Percentiles rank a stretch among this genome's conserved stretches.
These are phyloP conservation scores for Drosophila mayaguana DNA, from an alignment of 2,888 invertebrate species.

Conservation along the genomic window DNA sequence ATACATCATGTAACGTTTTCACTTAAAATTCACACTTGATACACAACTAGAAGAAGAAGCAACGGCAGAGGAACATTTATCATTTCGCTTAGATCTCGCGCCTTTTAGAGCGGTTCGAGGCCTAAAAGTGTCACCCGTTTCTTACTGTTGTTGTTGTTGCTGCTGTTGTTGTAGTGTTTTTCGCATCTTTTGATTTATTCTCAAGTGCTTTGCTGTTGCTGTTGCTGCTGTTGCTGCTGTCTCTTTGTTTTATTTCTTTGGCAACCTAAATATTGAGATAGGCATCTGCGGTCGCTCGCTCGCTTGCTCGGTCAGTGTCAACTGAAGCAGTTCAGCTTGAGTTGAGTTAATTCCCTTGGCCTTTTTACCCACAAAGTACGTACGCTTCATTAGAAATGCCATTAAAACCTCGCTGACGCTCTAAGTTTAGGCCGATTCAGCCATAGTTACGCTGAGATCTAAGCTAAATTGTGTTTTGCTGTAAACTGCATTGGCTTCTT, in stretches of 20 bases:
- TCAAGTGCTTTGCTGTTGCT: slow-evolving; percentile 52
- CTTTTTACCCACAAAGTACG: slow-evolving; percentile 23
- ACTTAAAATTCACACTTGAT: slow-evolving; percentile 80
- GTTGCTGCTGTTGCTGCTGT: slow-evolving; percentile 8
- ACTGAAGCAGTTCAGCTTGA: slow-evolving; percentile 51
- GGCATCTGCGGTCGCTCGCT: slow-evolving; percentile 61
- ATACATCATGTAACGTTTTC: slow-evolving; percentile 62
- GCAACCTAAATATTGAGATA: slow-evolving; percentile 78
- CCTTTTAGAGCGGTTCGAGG: slow-evolving; percentile 65
- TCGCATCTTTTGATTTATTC: slow-evolving; percentile 80
- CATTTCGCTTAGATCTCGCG: slow-evolving; percentile 75
- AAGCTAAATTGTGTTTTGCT: slow-evolving; percentile 41
- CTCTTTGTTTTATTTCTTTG: slow-evolving; percentile 62
- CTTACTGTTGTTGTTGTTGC: not conserved
- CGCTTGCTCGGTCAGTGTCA: slow-evolving; percentile 70
- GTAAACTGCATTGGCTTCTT: slow-evolving; percentile 39
- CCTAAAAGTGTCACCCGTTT: slow-evolving; percentile 67
- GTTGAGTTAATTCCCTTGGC: slow-evolving; percentile 36
- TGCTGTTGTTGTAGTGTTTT: slow-evolving; percentile 33
- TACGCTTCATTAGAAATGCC: slow-evolving; percentile 62
- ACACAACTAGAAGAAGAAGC: slow-evolving; percentile 43
- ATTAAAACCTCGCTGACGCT: slow-evolving; percentile 47
- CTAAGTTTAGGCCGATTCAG: slow-evolving; percentile 14
- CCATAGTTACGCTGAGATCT: slow-evolving; percentile 21
- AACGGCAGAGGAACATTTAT: slow-evolving; percentile 60